Percentiles rank a stretch among this genome's conserved stretches.
Conservation (phyloP, 2,113 vertebrate species). For the Riparia riparia region DNA sequence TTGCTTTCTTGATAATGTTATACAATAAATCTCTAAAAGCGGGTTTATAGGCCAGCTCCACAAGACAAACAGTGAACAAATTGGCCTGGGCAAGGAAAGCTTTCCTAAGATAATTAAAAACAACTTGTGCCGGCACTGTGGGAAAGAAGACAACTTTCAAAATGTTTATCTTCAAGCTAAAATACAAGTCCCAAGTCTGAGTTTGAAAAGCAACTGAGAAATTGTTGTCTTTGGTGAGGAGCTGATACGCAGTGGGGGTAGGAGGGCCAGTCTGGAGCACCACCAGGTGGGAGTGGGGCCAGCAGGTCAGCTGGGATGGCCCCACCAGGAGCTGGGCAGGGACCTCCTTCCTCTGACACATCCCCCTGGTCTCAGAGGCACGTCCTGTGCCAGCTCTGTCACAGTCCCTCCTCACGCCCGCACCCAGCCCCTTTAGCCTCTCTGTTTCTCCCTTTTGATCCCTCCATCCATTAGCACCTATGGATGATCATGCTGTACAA, state of each 20-base stretch:
- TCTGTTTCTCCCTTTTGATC: not conserved
- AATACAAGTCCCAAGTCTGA: conserved; percentile 6
- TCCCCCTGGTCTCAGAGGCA: not conserved
- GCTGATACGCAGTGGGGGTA: rapidly evolving
- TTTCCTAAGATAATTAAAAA: conserved; percentile 56
- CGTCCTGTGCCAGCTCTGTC: not conserved
- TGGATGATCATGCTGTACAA: not conserved
- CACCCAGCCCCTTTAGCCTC: not conserved
- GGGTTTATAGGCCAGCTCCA: conserved; percentile 17
- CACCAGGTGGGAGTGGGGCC: not conserved
- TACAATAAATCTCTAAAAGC: conserved; percentile 13
- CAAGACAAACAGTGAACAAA: conserved; percentile 43
- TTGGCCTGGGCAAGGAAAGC: conserved; percentile 30
- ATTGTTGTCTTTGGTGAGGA: not conserved
- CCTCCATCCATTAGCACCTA: not conserved
- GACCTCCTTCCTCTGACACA: not conserved
- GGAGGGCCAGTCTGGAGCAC: not conserved
- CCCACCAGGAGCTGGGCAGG: not conserved
- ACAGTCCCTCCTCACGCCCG: not conserved
- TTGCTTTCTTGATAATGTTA: conserved; percentile 41
- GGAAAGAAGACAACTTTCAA: conserved; percentile 46
- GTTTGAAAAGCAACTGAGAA: conserved; percentile 17
- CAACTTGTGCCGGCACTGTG: conserved; percentile 5
- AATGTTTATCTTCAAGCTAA: conserved; percentile 42
- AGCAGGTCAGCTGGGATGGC: not conserved